Evolutionary conservation across 2,888 invertebrate species (phyloP).

Genomic region (Anoplius nigerrimus): DNA sequence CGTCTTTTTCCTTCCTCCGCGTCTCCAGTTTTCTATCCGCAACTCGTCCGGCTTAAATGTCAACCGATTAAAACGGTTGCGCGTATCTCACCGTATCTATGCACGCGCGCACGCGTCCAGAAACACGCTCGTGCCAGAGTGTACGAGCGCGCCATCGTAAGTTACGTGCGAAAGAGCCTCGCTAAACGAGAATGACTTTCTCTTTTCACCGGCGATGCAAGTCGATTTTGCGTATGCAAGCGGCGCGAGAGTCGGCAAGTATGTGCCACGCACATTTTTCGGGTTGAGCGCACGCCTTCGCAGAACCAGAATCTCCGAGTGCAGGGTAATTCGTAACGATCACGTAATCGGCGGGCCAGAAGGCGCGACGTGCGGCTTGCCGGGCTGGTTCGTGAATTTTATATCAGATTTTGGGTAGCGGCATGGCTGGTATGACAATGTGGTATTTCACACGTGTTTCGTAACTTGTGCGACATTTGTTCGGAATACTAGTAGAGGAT

Average conservation of each 20-base stretch:
- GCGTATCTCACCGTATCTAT: conserved; percentile 19
- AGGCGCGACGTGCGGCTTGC: too few relatives aligned
- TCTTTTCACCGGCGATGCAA: conserved; percentile 44
- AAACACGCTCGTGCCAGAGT: conserved; percentile 5
- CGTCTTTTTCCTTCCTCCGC: conserved; percentile 7
- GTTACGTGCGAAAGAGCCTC: conserved; percentile 10
- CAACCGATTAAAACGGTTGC: conserved; percentile 41
- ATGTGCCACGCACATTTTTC: too few relatives aligned
- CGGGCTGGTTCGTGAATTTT: too few relatives aligned
- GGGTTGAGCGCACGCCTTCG: neutral
- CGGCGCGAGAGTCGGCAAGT: neutral
- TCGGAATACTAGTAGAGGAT: too few relatives aligned
- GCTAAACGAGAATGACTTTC: conserved; percentile 50
- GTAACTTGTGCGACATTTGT: too few relatives aligned
- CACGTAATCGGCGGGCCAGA: too few relatives aligned
- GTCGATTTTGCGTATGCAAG: conserved; percentile 37
- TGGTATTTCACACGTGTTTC: too few relatives aligned
- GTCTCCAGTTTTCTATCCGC: neutral
- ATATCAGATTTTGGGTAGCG: too few relatives aligned
- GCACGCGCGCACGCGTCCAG: neutral
- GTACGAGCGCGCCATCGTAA: neutral
- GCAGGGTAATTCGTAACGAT: conserved; percentile 9
- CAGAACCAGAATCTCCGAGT: conserved; percentile 35
- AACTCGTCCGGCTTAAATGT: conserved; percentile 43
- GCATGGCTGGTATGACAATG: too few relatives aligned